Base-by-base conservation (phyloP, 1,140 invertebrate species). In the Nasonia longicornis region DNA sequence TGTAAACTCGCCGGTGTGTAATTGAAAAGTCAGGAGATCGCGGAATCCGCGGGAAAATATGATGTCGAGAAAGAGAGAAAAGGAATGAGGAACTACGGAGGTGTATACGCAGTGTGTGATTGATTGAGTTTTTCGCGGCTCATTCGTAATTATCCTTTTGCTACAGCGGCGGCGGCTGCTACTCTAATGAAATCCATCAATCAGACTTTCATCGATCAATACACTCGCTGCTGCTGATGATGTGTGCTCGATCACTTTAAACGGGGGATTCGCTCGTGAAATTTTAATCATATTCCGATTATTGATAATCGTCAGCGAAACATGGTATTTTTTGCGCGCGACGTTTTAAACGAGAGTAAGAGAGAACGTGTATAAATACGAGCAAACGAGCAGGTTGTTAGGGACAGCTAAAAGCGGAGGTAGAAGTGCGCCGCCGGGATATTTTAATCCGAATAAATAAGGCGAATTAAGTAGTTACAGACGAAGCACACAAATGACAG, bases 181-280 rank as follows among this genome's bases (percentile, higher is more conserved):
- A 26, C 14, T 42, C 38, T 52, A 73, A 48, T 73, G 71, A 73
- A 73, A 73, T 73, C 71, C 71, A 73, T 73, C 71, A 73, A 73
- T 73, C 71, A 73, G n/a, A 45, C 2, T n/a, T 22, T 4, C 38
- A 73, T 73, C 42, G 71, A 73, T 73, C 71, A 52, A 11, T 73
- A 52, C 10, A 16, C 52, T 73, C 38, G 20, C 8, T 3, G 31
- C 31, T 35, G 31, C 31, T 26, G 26, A 26, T 26, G 26, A 35
- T 35, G 31, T 45, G 26, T 14, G 7, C 31, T 22, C 14, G 20
- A 42, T 42, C 35, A 42, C 20, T 22, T 20, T 71, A n/a, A 71
- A 42, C 69, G 10, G 3, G 26, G 29, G 29, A 31, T 48, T 14
- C 10, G 12, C 45, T 48, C 12, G 12, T 14, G 12, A 48, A 48